Evolutionary conservation across 2,888 invertebrate genomes (phyloP).

Genomic region (Sipha maydis): DNA sequence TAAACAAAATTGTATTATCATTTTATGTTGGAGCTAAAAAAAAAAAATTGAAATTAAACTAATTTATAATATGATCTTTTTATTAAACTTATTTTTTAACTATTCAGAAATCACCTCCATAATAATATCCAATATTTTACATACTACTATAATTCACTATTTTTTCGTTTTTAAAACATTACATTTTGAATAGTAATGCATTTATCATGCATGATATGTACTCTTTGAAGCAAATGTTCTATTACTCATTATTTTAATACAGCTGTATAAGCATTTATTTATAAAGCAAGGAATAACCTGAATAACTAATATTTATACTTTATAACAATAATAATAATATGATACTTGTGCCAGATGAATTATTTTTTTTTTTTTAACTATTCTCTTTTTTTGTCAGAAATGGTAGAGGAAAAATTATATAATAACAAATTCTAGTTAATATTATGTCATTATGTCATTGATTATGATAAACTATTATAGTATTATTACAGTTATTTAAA

Average conservation of each 20-base stretch:
- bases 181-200: neutral
- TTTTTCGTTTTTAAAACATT: neutral
- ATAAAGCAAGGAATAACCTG: neutral
- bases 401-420: constrained; percentile 23
- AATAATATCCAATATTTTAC: constrained; percentile 8
- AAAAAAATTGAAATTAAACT: neutral
- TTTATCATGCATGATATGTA: neutral
- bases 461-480: constrained; percentile 44
- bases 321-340: neutral
- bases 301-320: neutral
- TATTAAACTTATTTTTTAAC: constrained; percentile 1
- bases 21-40: neutral
- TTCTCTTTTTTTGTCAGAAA: constrained; percentile 13
- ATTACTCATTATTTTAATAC: constrained; percentile 21
- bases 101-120: neutral
- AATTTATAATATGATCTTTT: neutral
- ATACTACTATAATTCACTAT: neutral
- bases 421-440: constrained; percentile 21
- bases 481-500: constrained; percentile 48
- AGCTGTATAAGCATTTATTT: neutral
- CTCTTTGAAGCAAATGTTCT: constrained; percentile 10
- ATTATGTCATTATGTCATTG: constrained; percentile 48
- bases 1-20: neutral
- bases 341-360: neutral
- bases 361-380: constrained; percentile 5